A percentile compares a stretch with the other conserved stretches of the same genome.
Conservation (phyloP, 2,888 invertebrate genomes). For the Sesia apiformis region DNA sequence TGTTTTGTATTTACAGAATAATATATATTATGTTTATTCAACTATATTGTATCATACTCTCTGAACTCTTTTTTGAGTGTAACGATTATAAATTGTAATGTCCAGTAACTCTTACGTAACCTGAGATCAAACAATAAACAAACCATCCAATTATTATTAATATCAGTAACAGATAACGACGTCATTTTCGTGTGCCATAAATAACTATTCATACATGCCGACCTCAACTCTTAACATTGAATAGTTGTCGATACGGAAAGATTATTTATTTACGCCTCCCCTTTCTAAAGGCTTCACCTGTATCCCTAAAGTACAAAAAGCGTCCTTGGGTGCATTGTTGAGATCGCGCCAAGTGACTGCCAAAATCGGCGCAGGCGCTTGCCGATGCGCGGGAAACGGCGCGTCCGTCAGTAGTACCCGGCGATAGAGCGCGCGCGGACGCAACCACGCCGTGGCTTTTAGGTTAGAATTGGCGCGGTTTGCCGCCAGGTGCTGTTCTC, state of each 20-base stretch:
- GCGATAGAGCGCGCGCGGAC: slow-evolving; percentile 47
- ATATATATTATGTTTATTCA: no score
- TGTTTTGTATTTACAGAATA: no score
- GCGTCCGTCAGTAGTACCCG: slow-evolving; percentile 32
- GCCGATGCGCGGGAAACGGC: slow-evolving; percentile 54
- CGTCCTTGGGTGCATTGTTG: slow-evolving; percentile 65
- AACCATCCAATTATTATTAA: no score
- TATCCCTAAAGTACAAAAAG: slow-evolving; percentile 53
- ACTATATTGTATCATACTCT: no score
- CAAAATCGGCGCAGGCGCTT: slow-evolving; percentile 58
- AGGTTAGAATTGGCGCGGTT: slow-evolving; percentile 71
- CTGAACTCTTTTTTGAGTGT: no score
- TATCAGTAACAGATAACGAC: slow-evolving; percentile 1
- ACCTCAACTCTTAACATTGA: neutral
- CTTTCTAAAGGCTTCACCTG: slow-evolving; percentile 56
- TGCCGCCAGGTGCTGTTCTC: slow-evolving; percentile 61
- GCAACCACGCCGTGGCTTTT: slow-evolving; percentile 36
- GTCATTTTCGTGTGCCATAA: slow-evolving; percentile 3
- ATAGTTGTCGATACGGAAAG: neutral
- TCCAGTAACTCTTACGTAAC: no score
- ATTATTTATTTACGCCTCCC: slow-evolving; percentile 20
- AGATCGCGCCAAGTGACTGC: slow-evolving; percentile 68
- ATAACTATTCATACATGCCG: slow-evolving; percentile 2
- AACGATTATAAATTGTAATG: no score
- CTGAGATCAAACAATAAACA: no score